phyloP scores from a whole-genome alignment of 2,888 invertebrate species.

The Melikaiella ostensackeni region DNA sequence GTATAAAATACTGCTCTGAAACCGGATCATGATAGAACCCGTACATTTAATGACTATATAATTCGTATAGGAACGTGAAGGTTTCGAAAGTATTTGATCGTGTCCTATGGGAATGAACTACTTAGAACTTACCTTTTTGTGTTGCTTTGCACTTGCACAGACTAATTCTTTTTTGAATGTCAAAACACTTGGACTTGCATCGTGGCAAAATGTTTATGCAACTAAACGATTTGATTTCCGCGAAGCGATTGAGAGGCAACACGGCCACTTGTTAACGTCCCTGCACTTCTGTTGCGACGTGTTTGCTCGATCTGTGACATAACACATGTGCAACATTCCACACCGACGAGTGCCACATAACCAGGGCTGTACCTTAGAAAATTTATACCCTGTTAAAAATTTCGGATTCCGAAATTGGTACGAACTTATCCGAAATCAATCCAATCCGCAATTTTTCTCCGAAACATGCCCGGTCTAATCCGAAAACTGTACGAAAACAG shows the following conservation, averaged over 20 bases:
- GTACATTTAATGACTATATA: background rate
- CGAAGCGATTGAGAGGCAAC: conserved; percentile 63
- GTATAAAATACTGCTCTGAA: background rate
- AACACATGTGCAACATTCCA: conserved; percentile 16
- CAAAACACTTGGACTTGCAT: conserved; percentile 51
- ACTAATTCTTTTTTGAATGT: background rate
- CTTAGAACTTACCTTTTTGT: conserved; percentile 17
- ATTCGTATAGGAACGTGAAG: conserved; percentile 5
- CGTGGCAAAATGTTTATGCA: conserved; percentile 52
- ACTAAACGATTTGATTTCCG: conserved; percentile 63
- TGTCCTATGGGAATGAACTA: background rate
- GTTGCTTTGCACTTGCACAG: background rate
- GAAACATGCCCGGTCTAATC: too few species aligned
- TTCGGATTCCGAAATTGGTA: too few species aligned
- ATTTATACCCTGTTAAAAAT: too few species aligned
- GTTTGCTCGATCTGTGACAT: conserved; percentile 26
- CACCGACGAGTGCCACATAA: conserved; percentile 16
- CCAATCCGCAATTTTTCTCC: too few species aligned
- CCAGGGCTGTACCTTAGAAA: conserved; percentile 23
- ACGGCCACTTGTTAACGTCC: conserved; percentile 69
- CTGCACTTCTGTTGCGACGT: conserved; percentile 37
- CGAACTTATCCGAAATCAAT: too few species aligned
- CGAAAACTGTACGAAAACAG: too few species aligned
- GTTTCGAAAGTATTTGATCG: conserved; percentile 3
- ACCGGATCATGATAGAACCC: background rate